These are phyloP conservation scores for Fundulus diaphanus DNA, from an alignment of 2,797 vertebrate species.

Conservation along the genomic window DNA sequence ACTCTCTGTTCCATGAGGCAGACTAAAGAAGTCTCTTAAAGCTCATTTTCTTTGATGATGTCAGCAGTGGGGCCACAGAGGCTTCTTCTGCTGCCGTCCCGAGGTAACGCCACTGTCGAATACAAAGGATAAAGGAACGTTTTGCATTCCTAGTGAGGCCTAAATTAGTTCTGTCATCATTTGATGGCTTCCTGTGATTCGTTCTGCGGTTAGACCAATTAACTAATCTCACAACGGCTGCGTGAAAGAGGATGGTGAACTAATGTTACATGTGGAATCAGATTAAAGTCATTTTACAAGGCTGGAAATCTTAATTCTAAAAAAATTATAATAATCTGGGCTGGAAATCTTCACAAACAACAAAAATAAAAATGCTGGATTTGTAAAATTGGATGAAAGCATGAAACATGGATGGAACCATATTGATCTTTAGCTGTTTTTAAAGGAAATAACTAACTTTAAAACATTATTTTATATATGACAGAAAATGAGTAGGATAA, in stretches of 20 bases:
- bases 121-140: constrained; percentile 26
- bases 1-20: constrained; percentile 21
- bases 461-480: too few species aligned
- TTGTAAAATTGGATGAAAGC: too few species aligned
- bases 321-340: too few species aligned
- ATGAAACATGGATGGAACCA: too few species aligned
- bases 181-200: constrained; percentile 22
- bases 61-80: neutral
- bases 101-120: constrained; percentile 4
- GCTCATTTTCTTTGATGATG: constrained; percentile 21
- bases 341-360: too few species aligned
- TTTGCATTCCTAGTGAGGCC: constrained; percentile 27
- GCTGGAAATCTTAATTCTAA: neutral
- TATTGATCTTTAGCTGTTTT: too few species aligned
- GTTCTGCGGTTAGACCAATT: constrained; percentile 13
- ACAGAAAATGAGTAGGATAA: too few species aligned
- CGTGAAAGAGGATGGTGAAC: constrained; percentile 12
- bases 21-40: constrained; percentile 27
- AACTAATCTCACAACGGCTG: constrained; percentile 27
- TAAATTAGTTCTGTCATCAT: constrained; percentile 28
- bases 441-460: too few species aligned
- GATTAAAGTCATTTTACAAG: neutral
- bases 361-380: too few species aligned
- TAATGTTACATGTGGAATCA: constrained; percentile 5
- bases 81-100: neutral